These are phyloP conservation scores for Deilephila porcellus DNA, from an alignment of 2,888 invertebrate genomes.

Conservation along the genomic window DNA sequence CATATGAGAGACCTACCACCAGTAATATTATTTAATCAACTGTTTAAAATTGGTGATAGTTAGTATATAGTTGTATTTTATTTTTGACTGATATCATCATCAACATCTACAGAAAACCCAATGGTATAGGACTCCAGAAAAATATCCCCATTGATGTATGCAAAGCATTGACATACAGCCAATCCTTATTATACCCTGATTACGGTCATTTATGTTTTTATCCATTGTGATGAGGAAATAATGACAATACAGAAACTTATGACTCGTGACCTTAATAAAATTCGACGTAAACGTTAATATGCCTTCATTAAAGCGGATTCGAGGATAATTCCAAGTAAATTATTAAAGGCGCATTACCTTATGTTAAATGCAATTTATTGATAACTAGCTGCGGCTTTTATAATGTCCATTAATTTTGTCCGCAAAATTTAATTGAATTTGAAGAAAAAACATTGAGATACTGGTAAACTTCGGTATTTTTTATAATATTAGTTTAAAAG, in stretches of 20 bases:
- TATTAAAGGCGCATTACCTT: constrained; percentile 9
- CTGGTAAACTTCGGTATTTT: too few species aligned
- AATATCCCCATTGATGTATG: too few species aligned
- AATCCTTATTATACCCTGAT: background rate
- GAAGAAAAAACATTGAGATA: background rate
- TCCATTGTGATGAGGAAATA: constrained; percentile 14
- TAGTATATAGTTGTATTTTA: too few species aligned
- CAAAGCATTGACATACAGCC: background rate
- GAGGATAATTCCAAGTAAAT: constrained; percentile 22
- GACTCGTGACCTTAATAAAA: constrained; percentile 25
- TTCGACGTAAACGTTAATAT: constrained; percentile 19
- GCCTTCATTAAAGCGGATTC: constrained; percentile 11
- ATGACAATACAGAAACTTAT: constrained; percentile 20
- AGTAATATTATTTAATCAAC: too few species aligned
- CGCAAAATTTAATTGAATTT: constrained; percentile 4
- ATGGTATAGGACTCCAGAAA: too few species aligned
- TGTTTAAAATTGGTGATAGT: too few species aligned
- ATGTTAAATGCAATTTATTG: constrained; percentile 21
- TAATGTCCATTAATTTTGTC: background rate
- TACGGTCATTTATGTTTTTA: background rate
- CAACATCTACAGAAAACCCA: too few species aligned
- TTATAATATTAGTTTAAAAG: too few species aligned
- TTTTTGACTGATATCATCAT: too few species aligned
- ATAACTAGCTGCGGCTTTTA: background rate
- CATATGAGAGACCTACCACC: too few species aligned